These are phyloP conservation scores for Sebastes matsubarae DNA, from an alignment of 2,797 vertebrate species.

Conservation along the genomic window DNA sequence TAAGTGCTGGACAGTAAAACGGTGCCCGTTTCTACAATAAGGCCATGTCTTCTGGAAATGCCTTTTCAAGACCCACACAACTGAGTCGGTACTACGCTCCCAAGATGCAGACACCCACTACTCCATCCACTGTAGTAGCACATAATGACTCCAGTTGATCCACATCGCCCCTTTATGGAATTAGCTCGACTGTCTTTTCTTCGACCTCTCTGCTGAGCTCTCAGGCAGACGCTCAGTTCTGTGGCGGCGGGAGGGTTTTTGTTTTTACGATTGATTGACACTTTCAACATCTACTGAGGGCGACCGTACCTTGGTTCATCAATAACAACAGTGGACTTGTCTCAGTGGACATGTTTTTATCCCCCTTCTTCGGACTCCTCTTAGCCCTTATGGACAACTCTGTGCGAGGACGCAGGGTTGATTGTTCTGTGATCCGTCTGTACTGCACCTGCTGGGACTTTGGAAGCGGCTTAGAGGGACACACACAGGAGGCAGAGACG, in stretches of 20 bases:
- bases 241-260: slow-evolving; percentile 29
- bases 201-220: slow-evolving; percentile 57
- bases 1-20: slow-evolving; percentile 95
- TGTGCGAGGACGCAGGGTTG: slow-evolving; percentile 25
- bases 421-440: slow-evolving; percentile 46
- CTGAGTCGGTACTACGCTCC: slow-evolving; percentile 65
- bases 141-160: slow-evolving; percentile 63
- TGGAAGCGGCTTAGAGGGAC: slow-evolving; percentile 17
- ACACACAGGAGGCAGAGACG: slow-evolving; percentile 14
- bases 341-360: slow-evolving; percentile 62
- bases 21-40: slow-evolving; percentile 89
- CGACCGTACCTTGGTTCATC: slow-evolving; percentile 32
- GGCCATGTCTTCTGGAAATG: slow-evolving; percentile 90
- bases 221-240: slow-evolving; percentile 53
- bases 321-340: slow-evolving; percentile 45
- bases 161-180: slow-evolving; percentile 51
- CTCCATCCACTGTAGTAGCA: slow-evolving; percentile 73
- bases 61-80: slow-evolving; percentile 84
- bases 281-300: slow-evolving; percentile 28
- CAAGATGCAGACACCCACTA: slow-evolving; percentile 62
- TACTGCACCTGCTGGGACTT: slow-evolving; percentile 48
- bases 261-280: slow-evolving; percentile 28
- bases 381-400: slow-evolving; percentile 18
- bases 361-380: slow-evolving; percentile 44
- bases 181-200: slow-evolving; percentile 40